Conservation (phyloP, 2,113 vertebrate genomes). For the Craseonycteris thonglongyai region DNA sequence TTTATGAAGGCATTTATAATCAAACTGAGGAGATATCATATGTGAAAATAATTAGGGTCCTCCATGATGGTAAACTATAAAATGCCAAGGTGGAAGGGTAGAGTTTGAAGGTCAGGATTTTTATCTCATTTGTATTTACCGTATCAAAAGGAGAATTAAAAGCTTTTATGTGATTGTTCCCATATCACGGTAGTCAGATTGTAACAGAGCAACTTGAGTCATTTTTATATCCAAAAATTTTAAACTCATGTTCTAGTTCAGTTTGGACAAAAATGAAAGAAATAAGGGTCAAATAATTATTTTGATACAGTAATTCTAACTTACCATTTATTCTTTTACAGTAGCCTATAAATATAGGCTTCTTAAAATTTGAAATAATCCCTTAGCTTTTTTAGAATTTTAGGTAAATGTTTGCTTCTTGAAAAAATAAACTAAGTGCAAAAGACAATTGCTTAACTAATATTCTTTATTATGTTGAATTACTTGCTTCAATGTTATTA, state of each 20-base stretch:
- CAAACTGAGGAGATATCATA: background rate
- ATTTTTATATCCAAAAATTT: background rate
- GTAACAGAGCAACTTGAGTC: background rate
- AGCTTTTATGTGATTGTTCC: background rate
- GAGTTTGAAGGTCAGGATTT: background rate
- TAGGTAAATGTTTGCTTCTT: conserved; percentile 15
- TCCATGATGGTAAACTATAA: background rate
- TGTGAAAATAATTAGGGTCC: background rate
- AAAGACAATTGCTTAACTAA: background rate
- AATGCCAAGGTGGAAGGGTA: background rate
- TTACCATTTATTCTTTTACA: background rate
- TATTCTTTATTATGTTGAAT: background rate
- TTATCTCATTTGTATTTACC: background rate
- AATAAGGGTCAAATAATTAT: background rate
- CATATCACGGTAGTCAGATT: background rate
- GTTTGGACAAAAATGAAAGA: background rate
- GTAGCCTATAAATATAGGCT: background rate
- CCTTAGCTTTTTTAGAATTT: background rate
- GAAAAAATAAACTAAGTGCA: background rate
- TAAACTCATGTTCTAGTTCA: background rate
- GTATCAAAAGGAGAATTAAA: background rate
- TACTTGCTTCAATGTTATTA: background rate
- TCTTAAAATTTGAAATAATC: background rate
- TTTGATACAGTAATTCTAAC: background rate
- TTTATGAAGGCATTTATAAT: background rate